These are phyloP conservation scores for Automeris io DNA, from an alignment of 2,888 invertebrate genomes.

Conservation along the genomic window DNA sequence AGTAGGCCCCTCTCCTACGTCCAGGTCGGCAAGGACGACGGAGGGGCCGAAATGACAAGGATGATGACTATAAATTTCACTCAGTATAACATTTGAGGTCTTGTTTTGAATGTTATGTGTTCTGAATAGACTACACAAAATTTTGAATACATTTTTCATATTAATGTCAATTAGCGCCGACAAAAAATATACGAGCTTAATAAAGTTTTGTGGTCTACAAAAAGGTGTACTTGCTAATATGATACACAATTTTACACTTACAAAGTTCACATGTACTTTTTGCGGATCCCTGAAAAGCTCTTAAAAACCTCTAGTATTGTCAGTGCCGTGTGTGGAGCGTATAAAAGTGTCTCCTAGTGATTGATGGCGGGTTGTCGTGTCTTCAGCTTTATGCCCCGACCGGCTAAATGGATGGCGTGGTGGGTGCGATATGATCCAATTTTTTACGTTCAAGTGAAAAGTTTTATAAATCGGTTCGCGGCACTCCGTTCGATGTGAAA, in stretches of 20 bases:
- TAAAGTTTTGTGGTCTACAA: conserved; percentile 1
- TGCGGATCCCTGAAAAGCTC: conserved; percentile 28
- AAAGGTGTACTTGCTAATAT: conserved; percentile 3
- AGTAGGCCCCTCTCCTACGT: no score
- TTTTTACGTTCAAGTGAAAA: conserved; percentile 3
- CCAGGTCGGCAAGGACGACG: no score
- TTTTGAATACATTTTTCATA: no score
- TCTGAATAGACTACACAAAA: no score
- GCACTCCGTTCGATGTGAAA: neutral
- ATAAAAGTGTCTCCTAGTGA: conserved; percentile 47
- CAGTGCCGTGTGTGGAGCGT: conserved; percentile 32
- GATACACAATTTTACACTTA: conserved; percentile 34
- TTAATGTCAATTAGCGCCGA: neutral
- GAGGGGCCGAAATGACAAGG: no score
- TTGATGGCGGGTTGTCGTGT: conserved; percentile 51
- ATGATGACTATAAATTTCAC: no score
- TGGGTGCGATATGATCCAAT: conserved; percentile 1
- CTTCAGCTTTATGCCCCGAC: conserved; percentile 22
- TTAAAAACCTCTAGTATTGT: conserved; percentile 24
- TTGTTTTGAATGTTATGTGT: no score
- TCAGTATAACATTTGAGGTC: no score
- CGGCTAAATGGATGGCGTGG: conserved; percentile 21
- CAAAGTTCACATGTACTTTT: conserved; percentile 12
- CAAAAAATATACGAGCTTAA: neutral
- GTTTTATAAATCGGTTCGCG: neutral